Base-by-base conservation (phyloP, 2,888 invertebrate genomes). In the Cryptocheilus praepositus region DNA sequence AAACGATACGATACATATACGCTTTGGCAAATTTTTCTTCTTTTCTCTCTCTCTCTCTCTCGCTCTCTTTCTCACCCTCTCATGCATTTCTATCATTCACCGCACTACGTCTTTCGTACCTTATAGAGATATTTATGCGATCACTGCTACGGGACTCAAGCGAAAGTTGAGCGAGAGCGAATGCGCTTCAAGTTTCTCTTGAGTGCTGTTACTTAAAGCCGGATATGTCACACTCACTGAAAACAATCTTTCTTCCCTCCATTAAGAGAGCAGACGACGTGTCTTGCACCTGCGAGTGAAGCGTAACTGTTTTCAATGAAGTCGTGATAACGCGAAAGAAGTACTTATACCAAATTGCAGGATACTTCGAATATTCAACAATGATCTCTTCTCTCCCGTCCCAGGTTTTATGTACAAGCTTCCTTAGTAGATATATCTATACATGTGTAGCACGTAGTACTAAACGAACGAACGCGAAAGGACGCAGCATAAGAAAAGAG, bases 11-110 rank as follows among this genome's bases (percentile, higher is more conserved):
- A 64, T 65, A 52, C 65, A 65, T 28, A 60, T 63, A 61, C 52
- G 58, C 66, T 73, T 74, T 73, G 70, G 73, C 74, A 73, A 74
- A 59, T 64, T 53, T 66, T 57, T 61, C 44, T 49, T 54, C 51
- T 71, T 55, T 49, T 64, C 59, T 13, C n/a, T 58, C 46, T 28
- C 28, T 28, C 28, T 28, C 36, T 36, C 36, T 36, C 36, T 36
- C 8, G 13, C 36, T 36, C 8, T 1, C 36, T 36, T 36, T 36
- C 8, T 36, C 36, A 36, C 36, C 36, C 8, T 7, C 13, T 36
- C 36, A 36, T 36, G 1, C 36, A 36, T 7, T 36, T 11, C 11
- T 36, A 11, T n/a, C 7, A 36, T 11, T 36, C 13, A 36, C 36
- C 36, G 36, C 36, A 36, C 36, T 36, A 36, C 8, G 19, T 62